Base-by-base conservation (phyloP, 1,140 invertebrate genomes). In the Microplitis mediator region DNA sequence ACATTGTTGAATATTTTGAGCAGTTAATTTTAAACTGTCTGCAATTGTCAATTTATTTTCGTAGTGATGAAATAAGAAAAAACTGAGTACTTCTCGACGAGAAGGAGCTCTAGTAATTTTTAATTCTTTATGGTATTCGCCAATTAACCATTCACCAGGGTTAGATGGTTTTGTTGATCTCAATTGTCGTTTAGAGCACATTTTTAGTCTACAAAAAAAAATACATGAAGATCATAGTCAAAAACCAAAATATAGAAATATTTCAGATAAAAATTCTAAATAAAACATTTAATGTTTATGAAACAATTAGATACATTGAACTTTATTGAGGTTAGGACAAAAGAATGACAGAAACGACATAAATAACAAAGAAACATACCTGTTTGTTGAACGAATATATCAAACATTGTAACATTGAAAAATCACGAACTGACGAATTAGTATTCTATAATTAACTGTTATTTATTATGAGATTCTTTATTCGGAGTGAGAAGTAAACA, bases 61-160 rank as follows among this genome's bases (percentile, higher is more conserved):
- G 51, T 39, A 68, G 31, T 68, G 66, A 34, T 68, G 50, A 39
- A 34, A 68, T 58, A 68, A 68, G 50, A 68, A 68, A 68, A 68
- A 68, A 2, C 39, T 52, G 5, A 66, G 14, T 50, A 58, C 31
- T 69, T 69, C 67, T 1, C 39, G 39, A 68, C 45, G 65, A 68
- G 65, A 68, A 68, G 13, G 39, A 68, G 35, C 3, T 68, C 23
- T 52, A 52, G 36, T 68, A 56, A 4, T 68, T 52, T 0, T 68
- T 13, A 54, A 54, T 23, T 14, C 52, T 23, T 54, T 54, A 54
- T 54, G 11, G 11, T 54, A 54, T 54, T 54, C 52, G n/a, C 52
- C 52, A 54, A 54, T 54, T 54, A 54, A 54, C 52, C 52, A 54
- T 54, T 54, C 52, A 54, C 14, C 52, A 54, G 52, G 16, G 16